phyloP scores from a whole-genome alignment of 1,140 invertebrate genomes.

The Ridgeia piscesae region DNA sequence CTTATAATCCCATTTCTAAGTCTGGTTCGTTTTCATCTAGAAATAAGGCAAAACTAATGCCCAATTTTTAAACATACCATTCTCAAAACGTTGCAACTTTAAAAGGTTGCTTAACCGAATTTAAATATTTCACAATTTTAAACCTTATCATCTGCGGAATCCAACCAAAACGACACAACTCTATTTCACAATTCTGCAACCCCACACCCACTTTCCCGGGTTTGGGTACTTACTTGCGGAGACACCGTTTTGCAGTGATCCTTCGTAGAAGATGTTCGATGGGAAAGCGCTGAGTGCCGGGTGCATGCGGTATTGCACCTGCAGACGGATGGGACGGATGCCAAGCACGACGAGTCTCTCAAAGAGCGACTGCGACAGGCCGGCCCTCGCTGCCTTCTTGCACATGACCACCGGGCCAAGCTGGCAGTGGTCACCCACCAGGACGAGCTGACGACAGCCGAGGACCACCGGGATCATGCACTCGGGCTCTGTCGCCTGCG shows the following conservation, averaged over 20 bases:
- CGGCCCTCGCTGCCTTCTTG: constrained; percentile 96
- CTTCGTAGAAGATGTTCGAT: constrained; percentile 99
- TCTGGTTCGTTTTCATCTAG: no score
- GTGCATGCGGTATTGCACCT: constrained; percentile 96
- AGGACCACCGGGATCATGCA: constrained; percentile 98
- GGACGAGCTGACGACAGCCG: constrained; percentile 85
- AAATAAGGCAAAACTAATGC: no score
- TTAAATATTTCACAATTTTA: no score
- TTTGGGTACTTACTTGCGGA: constrained; percentile 69
- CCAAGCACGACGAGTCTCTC: constrained; percentile 95
- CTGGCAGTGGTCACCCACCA: constrained; percentile 99
- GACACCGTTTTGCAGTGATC: constrained; percentile 96
- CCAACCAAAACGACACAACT: no score
- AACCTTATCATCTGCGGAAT: no score
- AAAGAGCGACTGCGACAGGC: constrained; percentile 95
- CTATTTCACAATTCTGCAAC: no score
- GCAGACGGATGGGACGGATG: constrained; percentile 54
- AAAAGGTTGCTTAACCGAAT: no score
- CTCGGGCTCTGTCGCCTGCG: constrained; percentile 94
- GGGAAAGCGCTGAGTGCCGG: constrained; percentile 96
- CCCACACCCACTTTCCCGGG: not conserved
- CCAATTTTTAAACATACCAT: no score
- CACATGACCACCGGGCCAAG: constrained; percentile 98
- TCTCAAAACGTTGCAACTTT: no score
- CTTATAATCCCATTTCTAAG: no score